These are phyloP conservation scores for Mya arenaria DNA, from an alignment of 1,140 invertebrate genomes.

Conservation along the genomic window DNA sequence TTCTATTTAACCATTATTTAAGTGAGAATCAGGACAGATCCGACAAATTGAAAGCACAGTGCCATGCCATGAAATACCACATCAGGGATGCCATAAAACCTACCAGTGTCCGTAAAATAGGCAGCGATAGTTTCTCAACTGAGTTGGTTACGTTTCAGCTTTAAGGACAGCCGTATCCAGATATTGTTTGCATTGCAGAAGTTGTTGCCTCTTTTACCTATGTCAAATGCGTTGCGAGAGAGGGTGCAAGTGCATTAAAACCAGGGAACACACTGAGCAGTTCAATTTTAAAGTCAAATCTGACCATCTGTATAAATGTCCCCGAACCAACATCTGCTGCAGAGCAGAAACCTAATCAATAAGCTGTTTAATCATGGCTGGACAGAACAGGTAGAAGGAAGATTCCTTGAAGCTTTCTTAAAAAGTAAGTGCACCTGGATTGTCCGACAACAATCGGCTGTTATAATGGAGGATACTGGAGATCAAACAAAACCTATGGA, in stretches of 20 bases:
- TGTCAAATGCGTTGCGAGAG: slow-evolving; percentile 26
- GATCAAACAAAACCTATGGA: neutral
- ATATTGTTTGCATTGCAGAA: neutral
- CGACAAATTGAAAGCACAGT: slow-evolving; percentile 27
- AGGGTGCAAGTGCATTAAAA: slow-evolving; percentile 21
- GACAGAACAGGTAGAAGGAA: neutral
- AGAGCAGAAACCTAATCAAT: neutral
- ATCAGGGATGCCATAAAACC: slow-evolving; percentile 7
- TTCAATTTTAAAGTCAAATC: neutral
- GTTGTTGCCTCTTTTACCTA: neutral
- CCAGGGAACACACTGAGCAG: neutral
- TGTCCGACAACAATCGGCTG: neutral
- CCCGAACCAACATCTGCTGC: neutral
- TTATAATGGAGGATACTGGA: neutral
- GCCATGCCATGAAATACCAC: slow-evolving; percentile 26
- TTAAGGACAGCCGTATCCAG: neutral
- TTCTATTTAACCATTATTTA: slow-evolving; percentile 1
- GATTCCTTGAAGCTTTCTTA: neutral
- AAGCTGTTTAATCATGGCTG: slow-evolving; percentile 5
- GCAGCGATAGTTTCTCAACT: neutral
- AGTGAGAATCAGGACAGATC: neutral
- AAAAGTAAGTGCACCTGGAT: neutral
- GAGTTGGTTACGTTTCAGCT: slow-evolving; percentile 1
- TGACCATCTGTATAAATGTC: slow-evolving; percentile 17
- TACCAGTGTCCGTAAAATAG: neutral